Evolutionary conservation across 2,888 invertebrate genomes (phyloP), one percentile per base, ranked within the genome.

Genomic region (Drosophila multiciliata): DNA sequence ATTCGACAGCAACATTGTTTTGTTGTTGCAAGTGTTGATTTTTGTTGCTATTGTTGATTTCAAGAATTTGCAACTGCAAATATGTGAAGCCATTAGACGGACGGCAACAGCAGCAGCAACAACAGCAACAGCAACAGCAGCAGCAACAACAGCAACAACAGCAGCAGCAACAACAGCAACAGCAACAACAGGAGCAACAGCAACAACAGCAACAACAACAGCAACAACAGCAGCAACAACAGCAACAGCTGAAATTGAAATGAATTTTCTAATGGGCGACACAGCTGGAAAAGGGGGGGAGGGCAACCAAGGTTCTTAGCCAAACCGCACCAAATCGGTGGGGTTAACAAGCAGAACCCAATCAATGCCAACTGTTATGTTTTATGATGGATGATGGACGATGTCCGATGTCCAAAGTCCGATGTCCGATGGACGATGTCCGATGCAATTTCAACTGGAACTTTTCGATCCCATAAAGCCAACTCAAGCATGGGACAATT

Each of bases 1-100:
- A 63, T 90, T 72, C 70, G 67, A 55, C 69, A 82, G 53, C 40
- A 40, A 66, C 12, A 38, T 55, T 33, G 52, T 60, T 59, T 55
- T 33, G 54, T 63, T 59, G 54, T 33, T 52, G 58, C 12, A 53
- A 20, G 20, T 49, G 53, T 20, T 55, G n/a, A 53, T 35, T 49
- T 40, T 58, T 58, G 68, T 53, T 59, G 63, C 52, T 26, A 50
- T 42, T 50, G 54, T 52, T 73, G 53, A 73, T 66, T 66, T 49
- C 26, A 23, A 33, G 45, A 45, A 52, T 52, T n/a, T 53, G 64
- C 53, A 63, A 38, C 57, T 38, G 71, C 57, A 75, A 70, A 61
- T 68, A 29, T 60, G 53, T 33, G 38, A 54, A 48, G 67, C 52
- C 52, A 52, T 71, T 36, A 50, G 63, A 45, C 36, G 55, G 63